Base-by-base conservation (phyloP, 1,140 invertebrate species). In the Drosophila bocki region DNA sequence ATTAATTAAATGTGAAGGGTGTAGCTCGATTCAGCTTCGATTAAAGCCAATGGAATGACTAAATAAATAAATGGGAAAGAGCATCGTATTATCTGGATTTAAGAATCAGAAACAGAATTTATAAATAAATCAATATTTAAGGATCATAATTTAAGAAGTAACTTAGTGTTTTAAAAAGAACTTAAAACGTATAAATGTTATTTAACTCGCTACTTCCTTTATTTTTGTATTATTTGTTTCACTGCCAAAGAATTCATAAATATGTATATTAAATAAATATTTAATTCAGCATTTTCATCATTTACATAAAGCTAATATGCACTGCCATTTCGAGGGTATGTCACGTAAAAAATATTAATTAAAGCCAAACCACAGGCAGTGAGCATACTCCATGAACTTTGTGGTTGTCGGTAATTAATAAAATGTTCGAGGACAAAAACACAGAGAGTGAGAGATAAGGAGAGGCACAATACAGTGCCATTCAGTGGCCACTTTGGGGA, bases 391-490 rank as follows among this genome's bases (percentile, higher is more conserved):
- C 83, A 83, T 80, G 80, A 70, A 83, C 77, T 75, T 87, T 88
- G 83, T 64, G 83, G 83, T 87, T 42, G 45, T 41, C 62, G 72
- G 69, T 87, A 87, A 87, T 87, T 87, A 87, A 87, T 84, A 87
- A 80, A 87, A 87, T 78, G 60, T 63, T 51, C 41, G 45, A 48
- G 53, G 67, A 37, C 41, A 58, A 78, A 75, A 78, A 48, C 47
- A 45, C 13, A 44, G 50, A 37, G 3, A 54, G 17, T 7, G 1
- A 13, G 32, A 8, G 17, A 48, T 44, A 12, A 53, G 19, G 26
- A 33, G 42, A 11, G 13, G 54, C 42, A 41, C 35, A 53, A 56
- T 53, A 15, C 35, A 57, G 35, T 37, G 29, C 50, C 26, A 68
- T 72, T 51, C 63, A 78, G 74, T 82, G 75, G 75, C 75, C 82